Evolutionary conservation across 2,888 invertebrate species (phyloP).

Genomic region (Ornithoptera alexandrae): DNA sequence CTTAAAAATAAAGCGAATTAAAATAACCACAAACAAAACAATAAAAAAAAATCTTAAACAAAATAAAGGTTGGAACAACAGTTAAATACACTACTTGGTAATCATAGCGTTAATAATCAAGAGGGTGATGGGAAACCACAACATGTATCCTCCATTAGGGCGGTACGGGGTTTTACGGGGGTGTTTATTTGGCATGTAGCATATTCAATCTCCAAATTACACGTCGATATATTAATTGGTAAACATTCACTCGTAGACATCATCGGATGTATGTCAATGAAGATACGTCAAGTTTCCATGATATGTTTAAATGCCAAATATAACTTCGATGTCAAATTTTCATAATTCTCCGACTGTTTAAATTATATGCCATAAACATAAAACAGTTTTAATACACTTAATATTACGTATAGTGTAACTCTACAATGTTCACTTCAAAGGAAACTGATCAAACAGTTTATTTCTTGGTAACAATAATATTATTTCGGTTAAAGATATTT

Average conservation of each 20-base stretch:
- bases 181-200: background rate
- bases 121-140: background rate
- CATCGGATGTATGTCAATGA: background rate
- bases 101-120: background rate
- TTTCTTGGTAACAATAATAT: no score
- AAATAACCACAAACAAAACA: no score
- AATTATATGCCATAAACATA: background rate
- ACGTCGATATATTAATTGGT: background rate
- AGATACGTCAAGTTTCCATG: background rate
- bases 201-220: background rate
- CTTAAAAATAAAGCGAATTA: no score
- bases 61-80: no score
- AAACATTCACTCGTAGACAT: background rate
- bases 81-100: no score
- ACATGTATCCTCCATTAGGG: background rate
- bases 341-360: background rate
- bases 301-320: background rate
- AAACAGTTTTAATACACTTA: no score
- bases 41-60: no score
- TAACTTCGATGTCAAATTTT: background rate
- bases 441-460: no score
- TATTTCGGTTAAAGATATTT: no score
- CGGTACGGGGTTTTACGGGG: background rate
- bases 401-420: no score
- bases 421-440: no score